Conservation (phyloP, 2,888 invertebrate genomes). For the Oscheius sp. region DNA sequence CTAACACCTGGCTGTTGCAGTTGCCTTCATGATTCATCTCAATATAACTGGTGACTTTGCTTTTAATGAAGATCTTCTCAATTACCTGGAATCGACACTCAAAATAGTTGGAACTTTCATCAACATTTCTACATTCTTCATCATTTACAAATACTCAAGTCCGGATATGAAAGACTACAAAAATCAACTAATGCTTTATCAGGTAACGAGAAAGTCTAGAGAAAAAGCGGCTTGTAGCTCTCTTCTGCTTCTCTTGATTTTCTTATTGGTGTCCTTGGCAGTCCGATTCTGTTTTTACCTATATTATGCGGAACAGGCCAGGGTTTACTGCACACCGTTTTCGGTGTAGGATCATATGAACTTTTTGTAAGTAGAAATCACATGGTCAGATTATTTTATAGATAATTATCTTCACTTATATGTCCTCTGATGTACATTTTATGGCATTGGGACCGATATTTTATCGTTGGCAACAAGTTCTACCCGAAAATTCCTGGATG, state of each 20-base stretch:
- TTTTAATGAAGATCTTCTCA: neutral
- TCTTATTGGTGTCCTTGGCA: neutral
- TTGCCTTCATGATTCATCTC: constrained; percentile 1
- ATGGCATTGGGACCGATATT: neutral
- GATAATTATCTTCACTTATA: constrained; percentile 2
- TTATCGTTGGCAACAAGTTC: constrained; percentile 5
- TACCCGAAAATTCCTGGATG: neutral
- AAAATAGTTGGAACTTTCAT: neutral
- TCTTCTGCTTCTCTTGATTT: constrained; percentile 8
- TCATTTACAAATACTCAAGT: neutral
- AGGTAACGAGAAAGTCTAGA: neutral
- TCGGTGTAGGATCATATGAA: neutral
- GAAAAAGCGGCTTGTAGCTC: neutral
- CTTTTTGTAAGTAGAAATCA: neutral
- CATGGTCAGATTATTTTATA: neutral
- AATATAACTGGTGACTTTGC: constrained; percentile 5
- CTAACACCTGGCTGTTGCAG: too few species aligned
- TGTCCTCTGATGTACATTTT: neutral
- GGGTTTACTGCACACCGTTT: neutral
- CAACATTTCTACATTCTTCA: neutral
- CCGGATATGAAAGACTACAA: constrained; percentile 14
- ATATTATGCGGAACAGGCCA: neutral
- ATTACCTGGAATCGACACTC: neutral
- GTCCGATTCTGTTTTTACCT: constrained; percentile 2
- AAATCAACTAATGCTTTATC: neutral